Conservation (phyloP, 2,113 vertebrate species). For the Cichladusa arquata region DNA sequence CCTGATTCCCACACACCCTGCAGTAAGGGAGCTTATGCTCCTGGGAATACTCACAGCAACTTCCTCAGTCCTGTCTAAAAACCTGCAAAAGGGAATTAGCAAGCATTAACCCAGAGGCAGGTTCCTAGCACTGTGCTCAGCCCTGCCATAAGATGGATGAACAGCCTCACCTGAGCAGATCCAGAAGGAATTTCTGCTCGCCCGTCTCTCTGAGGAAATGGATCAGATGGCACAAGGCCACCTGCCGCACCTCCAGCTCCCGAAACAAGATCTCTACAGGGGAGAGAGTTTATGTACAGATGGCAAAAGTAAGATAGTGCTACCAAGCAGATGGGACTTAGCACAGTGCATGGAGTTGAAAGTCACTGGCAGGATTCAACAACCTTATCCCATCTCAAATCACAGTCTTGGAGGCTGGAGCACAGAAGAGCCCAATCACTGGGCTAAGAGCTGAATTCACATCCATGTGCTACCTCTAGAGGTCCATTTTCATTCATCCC, state of each 20-base stretch:
- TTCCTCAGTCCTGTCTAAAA: conserved; percentile 88
- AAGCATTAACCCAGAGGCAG: neutral
- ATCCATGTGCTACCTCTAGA: neutral
- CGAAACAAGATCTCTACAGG: conserved; percentile 86
- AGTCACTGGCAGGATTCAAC: neutral
- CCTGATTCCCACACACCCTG: neutral
- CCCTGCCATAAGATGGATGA: neutral
- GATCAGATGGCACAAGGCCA: conserved; percentile 89
- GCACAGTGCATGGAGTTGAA: neutral
- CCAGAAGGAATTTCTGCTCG: conserved; percentile 86
- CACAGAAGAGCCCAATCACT: neutral
- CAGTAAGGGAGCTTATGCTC: neutral
- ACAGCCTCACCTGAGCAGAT: conserved; percentile 84
- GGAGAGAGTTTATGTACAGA: neutral
- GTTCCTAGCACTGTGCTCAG: neutral
- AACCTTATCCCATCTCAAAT: neutral
- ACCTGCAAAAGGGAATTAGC: conserved; percentile 69
- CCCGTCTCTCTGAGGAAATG: conserved; percentile 87
- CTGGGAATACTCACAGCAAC: conserved; percentile 82
- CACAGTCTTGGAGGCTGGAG: neutral
- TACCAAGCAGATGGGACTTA: neutral
- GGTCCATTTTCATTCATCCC: neutral
- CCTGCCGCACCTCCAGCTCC: conserved; percentile 85
- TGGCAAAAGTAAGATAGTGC: neutral
- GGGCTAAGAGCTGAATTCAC: neutral